phyloP scores from a whole-genome alignment of 2,113 vertebrate species.

The Ptilonorhynchus violaceus region DNA sequence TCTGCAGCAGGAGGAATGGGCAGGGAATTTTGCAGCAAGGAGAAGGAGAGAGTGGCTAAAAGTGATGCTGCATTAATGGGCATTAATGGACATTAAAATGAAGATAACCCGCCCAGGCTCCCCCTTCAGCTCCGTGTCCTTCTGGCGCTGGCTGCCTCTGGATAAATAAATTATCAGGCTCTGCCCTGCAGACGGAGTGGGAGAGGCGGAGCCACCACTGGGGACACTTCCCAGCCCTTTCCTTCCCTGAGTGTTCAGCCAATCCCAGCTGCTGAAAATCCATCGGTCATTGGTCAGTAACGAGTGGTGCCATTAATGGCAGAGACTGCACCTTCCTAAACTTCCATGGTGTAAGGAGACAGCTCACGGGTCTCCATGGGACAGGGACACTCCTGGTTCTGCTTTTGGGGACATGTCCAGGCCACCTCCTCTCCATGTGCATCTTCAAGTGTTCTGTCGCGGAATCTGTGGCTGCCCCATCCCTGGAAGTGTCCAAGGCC shows the following conservation, averaged over 20 bases:
- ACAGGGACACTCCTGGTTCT: background rate
- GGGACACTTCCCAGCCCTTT: background rate
- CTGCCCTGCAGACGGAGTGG: background rate
- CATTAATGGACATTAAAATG: background rate
- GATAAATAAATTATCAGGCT: constrained; percentile 33
- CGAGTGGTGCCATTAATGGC: rapidly evolving
- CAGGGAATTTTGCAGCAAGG: background rate
- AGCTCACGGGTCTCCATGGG: rapidly evolving
- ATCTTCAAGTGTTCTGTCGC: background rate
- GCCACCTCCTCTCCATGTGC: background rate
- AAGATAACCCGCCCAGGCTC: background rate
- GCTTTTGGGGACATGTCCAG: background rate
- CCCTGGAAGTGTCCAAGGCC: background rate
- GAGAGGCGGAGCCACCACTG: background rate
- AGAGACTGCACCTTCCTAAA: background rate
- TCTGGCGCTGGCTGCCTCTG: background rate
- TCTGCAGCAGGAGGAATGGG: background rate
- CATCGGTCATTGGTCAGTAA: background rate
- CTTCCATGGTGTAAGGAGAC: background rate
- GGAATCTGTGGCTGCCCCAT: background rate
- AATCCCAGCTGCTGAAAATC: background rate
- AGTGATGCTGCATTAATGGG: background rate
- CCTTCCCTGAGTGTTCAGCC: background rate
- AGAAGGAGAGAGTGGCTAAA: background rate
- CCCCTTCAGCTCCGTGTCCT: background rate